Conservation (phyloP, 2,888 invertebrate genomes). For the Tetanocera ferruginea region DNA sequence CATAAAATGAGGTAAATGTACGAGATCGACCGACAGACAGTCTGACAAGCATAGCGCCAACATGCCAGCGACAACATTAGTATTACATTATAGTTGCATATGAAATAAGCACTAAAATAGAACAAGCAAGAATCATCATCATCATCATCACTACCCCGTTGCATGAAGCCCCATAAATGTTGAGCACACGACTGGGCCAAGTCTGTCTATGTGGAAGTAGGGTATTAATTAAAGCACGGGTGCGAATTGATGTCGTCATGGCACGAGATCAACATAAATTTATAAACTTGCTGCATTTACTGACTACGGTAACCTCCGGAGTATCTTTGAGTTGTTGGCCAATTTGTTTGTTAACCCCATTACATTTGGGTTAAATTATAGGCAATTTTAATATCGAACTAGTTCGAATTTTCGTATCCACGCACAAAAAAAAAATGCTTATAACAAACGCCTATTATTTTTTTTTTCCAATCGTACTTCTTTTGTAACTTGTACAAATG, state of each 20-base stretch:
- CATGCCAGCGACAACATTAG: not conserved
- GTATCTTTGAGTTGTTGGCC: too few relatives aligned
- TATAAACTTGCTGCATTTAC: constrained; percentile 15
- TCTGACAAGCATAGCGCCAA: not conserved
- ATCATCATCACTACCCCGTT: constrained; percentile 20
- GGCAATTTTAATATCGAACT: not conserved
- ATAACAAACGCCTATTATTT: not conserved
- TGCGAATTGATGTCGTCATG: constrained; percentile 57
- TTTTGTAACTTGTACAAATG: not conserved
- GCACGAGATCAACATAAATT: constrained; percentile 46
- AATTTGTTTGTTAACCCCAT: not conserved
- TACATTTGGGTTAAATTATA: not conserved
- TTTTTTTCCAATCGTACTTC: not conserved
- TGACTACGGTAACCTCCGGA: not conserved
- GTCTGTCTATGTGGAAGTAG: not conserved
- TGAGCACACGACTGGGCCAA: not conserved
- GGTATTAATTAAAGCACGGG: constrained; percentile 48
- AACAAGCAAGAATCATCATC: constrained; percentile 18
- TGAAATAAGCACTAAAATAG: constrained; percentile 25
- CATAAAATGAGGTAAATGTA: constrained; percentile 25
- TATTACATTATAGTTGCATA: not conserved
- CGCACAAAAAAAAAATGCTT: not conserved
- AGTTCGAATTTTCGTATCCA: not conserved
- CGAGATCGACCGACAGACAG: not conserved
- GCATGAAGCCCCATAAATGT: constrained; percentile 21